A percentile compares a stretch with the other conserved stretches of the same genome.
Conservation (phyloP, 2,113 vertebrate species). For the Alces alces region DNA sequence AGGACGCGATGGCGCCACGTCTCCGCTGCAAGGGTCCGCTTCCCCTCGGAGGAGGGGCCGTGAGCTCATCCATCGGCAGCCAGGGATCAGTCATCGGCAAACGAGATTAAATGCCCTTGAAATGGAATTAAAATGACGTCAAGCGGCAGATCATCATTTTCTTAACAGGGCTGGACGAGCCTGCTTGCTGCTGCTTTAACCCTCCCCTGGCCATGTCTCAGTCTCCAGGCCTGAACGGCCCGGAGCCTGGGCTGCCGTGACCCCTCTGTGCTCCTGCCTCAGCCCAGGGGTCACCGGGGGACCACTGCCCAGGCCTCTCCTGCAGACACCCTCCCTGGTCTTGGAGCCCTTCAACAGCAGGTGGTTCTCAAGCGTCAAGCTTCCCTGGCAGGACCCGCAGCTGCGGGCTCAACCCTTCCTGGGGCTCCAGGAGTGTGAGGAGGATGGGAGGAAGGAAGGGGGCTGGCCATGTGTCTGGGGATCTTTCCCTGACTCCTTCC, state of each 20-base stretch:
- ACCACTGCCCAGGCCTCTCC: rapidly evolving
- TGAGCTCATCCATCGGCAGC: constrained; percentile 53
- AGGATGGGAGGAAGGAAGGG: background rate
- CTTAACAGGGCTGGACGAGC: constrained; percentile 49
- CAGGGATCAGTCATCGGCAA: constrained; percentile 75
- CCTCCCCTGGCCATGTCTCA: constrained; percentile 60
- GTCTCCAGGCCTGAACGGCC: rapidly evolving
- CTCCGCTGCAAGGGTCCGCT: background rate
- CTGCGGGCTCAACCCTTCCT: rapidly evolving
- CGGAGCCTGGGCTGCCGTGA: rapidly evolving
- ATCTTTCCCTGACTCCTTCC: background rate
- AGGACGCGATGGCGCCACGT: background rate
- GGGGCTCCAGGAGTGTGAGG: rapidly evolving
- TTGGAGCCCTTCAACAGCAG: background rate
- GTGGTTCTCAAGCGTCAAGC: rapidly evolving
- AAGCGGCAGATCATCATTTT: constrained; percentile 77
- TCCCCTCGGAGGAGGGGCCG: constrained; percentile 59
- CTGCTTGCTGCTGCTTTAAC: constrained; percentile 73
- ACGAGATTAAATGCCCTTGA: constrained; percentile 79
- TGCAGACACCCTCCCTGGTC: background rate
- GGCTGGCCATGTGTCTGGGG: rapidly evolving
- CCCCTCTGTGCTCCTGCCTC: background rate
- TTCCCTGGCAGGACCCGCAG: background rate
- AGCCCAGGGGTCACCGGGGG: rapidly evolving
- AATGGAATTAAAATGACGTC: constrained; percentile 83